These are phyloP conservation scores for Cerastoderma edule DNA, from an alignment of 2,888 invertebrate species.

Conservation along the genomic window DNA sequence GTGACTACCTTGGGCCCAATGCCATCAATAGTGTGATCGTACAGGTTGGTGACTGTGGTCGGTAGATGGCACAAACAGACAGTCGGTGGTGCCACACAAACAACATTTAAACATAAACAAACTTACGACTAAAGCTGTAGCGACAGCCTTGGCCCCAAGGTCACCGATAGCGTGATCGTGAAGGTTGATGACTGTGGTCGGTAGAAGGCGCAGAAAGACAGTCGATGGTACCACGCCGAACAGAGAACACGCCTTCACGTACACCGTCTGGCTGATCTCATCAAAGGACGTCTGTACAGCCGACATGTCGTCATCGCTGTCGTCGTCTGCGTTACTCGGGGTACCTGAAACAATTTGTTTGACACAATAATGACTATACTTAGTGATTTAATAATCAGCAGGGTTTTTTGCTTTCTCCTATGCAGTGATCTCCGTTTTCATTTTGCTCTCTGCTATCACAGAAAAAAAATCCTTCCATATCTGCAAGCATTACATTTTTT, in stretches of 20 bases:
- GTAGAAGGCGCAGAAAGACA: conserved; percentile 71
- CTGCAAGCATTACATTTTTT: no score
- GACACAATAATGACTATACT: no score
- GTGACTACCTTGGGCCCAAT: conserved; percentile 77
- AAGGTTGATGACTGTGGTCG: conserved; percentile 67
- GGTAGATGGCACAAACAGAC: conserved; percentile 72
- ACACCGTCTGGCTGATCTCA: conserved; percentile 58
- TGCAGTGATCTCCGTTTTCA: no score
- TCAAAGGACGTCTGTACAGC: not conserved
- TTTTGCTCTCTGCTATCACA: no score
- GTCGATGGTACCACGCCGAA: conserved; percentile 74
- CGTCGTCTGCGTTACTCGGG: conserved; percentile 11
- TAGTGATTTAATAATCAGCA: no score
- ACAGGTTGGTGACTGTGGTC: no score
- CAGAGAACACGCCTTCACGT: conserved; percentile 72
- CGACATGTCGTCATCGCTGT: conserved; percentile 24
- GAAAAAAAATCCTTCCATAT: no score
- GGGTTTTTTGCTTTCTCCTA: no score
- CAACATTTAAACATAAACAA: not conserved
- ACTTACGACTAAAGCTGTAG: conserved; percentile 64
- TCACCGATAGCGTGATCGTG: conserved; percentile 78
- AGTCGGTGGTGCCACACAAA: conserved; percentile 73
- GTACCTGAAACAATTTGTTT: conserved; percentile 8
- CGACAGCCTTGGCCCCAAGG: conserved; percentile 77
- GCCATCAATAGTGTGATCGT: no score